Base-by-base conservation (phyloP, 2,113 vertebrate species). In the Rhinopomastus cyanomelas region DNA sequence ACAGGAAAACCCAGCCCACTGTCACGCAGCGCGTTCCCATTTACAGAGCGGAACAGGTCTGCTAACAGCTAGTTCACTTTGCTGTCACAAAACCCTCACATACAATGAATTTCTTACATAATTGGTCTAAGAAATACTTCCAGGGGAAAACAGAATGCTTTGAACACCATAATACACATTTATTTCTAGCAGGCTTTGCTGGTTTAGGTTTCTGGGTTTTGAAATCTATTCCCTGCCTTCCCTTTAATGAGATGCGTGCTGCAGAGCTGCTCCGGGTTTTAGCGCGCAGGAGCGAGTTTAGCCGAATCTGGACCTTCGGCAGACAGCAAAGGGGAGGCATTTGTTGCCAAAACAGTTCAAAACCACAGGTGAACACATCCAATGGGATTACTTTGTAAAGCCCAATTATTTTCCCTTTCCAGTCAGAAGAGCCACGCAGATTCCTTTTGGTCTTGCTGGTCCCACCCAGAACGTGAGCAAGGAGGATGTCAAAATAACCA, bases 1-100 rank as follows among this genome's bases (percentile, higher is more conserved):
- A 97, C 96, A 97, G 96, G 88, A 92, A 96, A 96, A 94, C 71
- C 89, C 92, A 90, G 94, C 89, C 84, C 89, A 95, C 81, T 96
- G 94, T 97, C 94, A 76, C 66, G 69, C 80, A 85, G 92, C 89
- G 93, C 56, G 52, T 89, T 96, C 95, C 88, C 95, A 91, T 88
- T 91, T 84, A 86, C 44, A 77, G 61, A 92, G 39, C 60, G 46
- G 51, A 95, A 37, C 88, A 95, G 80, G 96, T 96, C 92, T 91
- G 85, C 89, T 93, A 85, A 94, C 77, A 95, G 90, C 91, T 96
- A 94, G 89, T 95, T 96, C 94, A 92, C 86, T 94, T 95, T 76
- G 48, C 85, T 93, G 76, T 95, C 95, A 93, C 85, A 96, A 97
- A 96, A 97, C 95, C 87, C 89, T 93, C 94, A 89, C 91, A 88